Evolutionary conservation across 2,113 vertebrate species (phyloP).

Genomic region (Solenodon paradoxus): DNA sequence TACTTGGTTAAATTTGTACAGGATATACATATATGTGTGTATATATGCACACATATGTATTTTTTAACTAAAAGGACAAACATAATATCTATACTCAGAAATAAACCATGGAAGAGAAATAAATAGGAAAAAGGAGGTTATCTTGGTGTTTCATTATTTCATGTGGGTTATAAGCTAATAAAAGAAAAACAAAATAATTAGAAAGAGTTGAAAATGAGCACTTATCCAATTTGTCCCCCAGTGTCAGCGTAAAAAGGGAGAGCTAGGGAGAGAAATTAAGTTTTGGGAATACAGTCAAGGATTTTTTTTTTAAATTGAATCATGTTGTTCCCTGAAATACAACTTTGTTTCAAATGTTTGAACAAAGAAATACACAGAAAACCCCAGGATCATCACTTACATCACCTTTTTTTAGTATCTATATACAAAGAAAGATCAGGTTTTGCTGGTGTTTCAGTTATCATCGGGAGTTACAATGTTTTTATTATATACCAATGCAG

Average conservation of each 20-base stretch:
- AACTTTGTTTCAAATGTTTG: background rate
- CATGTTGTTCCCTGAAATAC: background rate
- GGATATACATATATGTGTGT: background rate
- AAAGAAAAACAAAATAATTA: background rate
- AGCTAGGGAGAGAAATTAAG: rapidly evolving
- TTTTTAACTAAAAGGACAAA: background rate
- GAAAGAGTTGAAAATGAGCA: background rate
- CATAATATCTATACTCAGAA: background rate
- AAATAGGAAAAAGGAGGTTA: background rate
- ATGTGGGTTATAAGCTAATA: background rate
- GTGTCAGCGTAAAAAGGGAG: background rate
- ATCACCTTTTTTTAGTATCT: background rate
- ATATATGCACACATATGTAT: too few species aligned
- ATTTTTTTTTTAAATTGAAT: background rate
- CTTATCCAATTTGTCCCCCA: too few species aligned
- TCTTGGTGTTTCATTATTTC: background rate
- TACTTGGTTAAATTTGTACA: background rate
- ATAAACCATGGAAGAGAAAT: background rate
- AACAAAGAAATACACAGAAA: background rate
- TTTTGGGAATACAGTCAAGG: rapidly evolving
- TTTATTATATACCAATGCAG: background rate
- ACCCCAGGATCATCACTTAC: too few species aligned
- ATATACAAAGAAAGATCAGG: background rate
- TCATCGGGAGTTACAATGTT: background rate
- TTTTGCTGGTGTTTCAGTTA: background rate